These are phyloP conservation scores for Anoplolepis gracilipes DNA, from an alignment of 1,140 invertebrate species.

Conservation along the genomic window DNA sequence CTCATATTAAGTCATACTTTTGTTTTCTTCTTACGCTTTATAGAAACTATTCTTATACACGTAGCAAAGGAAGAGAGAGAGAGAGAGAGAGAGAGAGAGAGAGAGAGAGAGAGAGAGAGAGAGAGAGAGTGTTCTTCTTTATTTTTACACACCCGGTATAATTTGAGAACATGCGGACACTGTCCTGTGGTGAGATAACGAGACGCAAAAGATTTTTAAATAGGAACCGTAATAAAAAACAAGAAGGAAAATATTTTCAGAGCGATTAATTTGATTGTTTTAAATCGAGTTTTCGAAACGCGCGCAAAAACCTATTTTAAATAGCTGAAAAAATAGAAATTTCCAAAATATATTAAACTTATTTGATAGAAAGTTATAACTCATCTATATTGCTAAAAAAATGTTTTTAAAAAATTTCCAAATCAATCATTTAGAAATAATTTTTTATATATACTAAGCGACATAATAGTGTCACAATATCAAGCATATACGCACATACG, in stretches of 20 bases:
- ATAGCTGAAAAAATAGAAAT: background rate
- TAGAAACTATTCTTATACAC: slow-evolving; percentile 66
- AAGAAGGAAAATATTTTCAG: background rate
- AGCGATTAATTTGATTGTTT: background rate
- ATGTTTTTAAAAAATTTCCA: too few species aligned
- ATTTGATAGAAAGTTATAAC: too few species aligned
- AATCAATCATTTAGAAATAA: too few species aligned
- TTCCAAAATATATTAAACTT: background rate
- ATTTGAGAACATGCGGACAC: background rate
- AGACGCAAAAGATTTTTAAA: background rate
- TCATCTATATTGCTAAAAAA: too few species aligned
- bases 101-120: too few species aligned
- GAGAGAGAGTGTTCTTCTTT: slow-evolving; percentile 53
- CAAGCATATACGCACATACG: too few species aligned
- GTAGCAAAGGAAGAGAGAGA: slow-evolving; percentile 27
- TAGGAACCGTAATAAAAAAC: slow-evolving; percentile 39
- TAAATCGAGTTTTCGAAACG: background rate
- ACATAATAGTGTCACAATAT: too few species aligned
- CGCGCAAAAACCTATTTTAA: background rate
- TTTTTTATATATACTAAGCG: too few species aligned
- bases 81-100: too few species aligned
- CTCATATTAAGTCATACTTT: slow-evolving; percentile 83
- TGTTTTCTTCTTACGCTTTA: slow-evolving; percentile 79
- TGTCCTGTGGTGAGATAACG: slow-evolving; percentile 5
- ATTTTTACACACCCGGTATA: slow-evolving; percentile 24